These are phyloP conservation scores for Percopsis omiscomaycus DNA, from an alignment of 2,797 vertebrate genomes.

Conservation along the genomic window DNA sequence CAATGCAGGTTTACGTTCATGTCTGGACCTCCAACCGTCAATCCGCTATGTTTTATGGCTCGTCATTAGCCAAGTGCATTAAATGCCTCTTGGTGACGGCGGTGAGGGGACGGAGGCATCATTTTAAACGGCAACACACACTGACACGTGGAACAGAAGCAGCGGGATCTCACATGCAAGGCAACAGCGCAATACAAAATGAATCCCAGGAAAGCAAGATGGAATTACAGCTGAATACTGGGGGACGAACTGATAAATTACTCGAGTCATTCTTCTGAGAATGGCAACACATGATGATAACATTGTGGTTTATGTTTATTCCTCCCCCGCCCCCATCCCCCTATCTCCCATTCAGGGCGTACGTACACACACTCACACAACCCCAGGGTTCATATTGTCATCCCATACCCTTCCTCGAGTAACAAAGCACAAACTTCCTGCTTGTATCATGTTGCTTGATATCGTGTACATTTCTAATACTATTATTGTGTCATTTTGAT, in stretches of 20 bases:
- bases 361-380: neutral
- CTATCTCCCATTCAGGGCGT: neutral
- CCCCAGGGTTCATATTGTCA: neutral
- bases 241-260: constrained; percentile 3
- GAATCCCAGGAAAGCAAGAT: constrained; percentile 12
- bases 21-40: no score
- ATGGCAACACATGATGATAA: neutral
- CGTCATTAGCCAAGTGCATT: constrained; percentile 6
- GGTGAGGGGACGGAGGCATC: neutral
- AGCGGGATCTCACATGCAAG: neutral
- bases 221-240: constrained; percentile 17
- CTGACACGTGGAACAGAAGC: no score
- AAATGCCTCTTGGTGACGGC: constrained; percentile 8
- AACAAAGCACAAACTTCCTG: no score
- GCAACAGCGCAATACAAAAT: constrained; percentile 2
- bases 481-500: no score
- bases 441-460: no score
- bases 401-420: neutral
- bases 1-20: neutral
- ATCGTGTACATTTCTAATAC: no score
- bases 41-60: neutral
- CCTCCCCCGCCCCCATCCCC: neutral
- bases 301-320: constrained; percentile 6
- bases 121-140: constrained; percentile 5
- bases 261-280: neutral